A percentile compares a stretch with the other conserved stretches of the same genome.
Conservation (phyloP, 2,113 vertebrate genomes). For the Ptychochromis oligacanthus region DNA sequence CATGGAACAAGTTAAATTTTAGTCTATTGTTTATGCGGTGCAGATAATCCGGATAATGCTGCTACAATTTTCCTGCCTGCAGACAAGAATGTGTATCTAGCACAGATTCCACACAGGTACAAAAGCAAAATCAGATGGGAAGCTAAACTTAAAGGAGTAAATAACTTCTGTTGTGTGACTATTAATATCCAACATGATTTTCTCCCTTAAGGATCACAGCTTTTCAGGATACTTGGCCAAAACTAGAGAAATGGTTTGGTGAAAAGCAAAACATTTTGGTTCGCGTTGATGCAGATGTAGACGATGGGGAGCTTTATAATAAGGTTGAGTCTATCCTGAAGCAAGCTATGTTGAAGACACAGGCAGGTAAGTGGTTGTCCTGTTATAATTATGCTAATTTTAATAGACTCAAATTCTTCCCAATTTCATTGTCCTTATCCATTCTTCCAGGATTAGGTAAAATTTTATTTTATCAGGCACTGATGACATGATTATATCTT, state of each 20-base stretch:
- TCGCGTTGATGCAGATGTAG: constrained; percentile 83
- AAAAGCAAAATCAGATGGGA: neutral
- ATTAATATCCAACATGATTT: neutral
- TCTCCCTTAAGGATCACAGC: constrained; percentile 78
- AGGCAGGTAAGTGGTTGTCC: constrained; percentile 76
- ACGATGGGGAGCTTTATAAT: constrained; percentile 75
- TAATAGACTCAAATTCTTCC: neutral
- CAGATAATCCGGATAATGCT: neutral
- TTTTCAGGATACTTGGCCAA: constrained; percentile 88
- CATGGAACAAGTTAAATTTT: neutral
- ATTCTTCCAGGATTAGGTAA: neutral
- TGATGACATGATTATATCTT: no score
- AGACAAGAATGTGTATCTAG: constrained; percentile 57
- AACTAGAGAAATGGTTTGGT: constrained; percentile 89
- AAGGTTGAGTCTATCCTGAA: constrained; percentile 81
- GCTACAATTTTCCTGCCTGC: constrained; percentile 14
- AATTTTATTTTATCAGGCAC: neutral
- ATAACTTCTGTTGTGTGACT: neutral
- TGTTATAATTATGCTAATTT: neutral
- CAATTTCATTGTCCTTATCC: neutral
- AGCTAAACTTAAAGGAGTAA: neutral
- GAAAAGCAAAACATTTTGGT: constrained; percentile 82
- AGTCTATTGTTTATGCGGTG: neutral
- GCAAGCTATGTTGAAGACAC: constrained; percentile 62
- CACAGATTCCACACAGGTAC: constrained; percentile 76